Evolutionary conservation across 2,888 invertebrate species (phyloP).

Genomic region (Leptinotarsa haldemani): DNA sequence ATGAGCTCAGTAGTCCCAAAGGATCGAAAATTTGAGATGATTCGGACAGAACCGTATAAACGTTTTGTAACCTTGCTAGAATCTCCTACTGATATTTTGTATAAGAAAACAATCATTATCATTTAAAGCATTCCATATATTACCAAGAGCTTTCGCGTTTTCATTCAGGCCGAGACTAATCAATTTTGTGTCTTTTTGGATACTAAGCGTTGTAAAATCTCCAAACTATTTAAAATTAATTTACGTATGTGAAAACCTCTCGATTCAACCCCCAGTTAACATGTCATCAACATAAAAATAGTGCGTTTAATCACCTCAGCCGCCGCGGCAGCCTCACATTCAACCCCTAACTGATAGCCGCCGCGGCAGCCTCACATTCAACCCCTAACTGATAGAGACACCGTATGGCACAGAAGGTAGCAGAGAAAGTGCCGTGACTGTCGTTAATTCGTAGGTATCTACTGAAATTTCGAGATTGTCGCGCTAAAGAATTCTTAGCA

Average conservation of each 20-base stretch:
- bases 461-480: conserved; percentile 7
- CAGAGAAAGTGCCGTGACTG: too few species aligned
- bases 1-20: too few species aligned
- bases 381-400: conserved; percentile 26
- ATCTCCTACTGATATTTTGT: neutral
- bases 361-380: conserved; percentile 8
- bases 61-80: too few species aligned
- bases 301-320: conserved; percentile 25
- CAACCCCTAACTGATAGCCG: conserved; percentile 17
- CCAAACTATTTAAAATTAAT: conserved; percentile 28
- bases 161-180: conserved; percentile 27
- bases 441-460: too few species aligned
- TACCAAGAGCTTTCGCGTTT: conserved; percentile 28
- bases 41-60: too few species aligned
- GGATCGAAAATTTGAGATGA: too few species aligned
- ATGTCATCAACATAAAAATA: conserved; percentile 33
- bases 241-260: conserved; percentile 23
- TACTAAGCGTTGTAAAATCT: conserved; percentile 23
- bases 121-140: conserved; percentile 20
- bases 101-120: neutral
- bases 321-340: conserved; percentile 4
- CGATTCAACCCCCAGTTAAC: conserved; percentile 19
- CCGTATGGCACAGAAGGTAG: conserved; percentile 20
- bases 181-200: conserved; percentile 14
- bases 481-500: conserved; percentile 26